These are phyloP conservation scores for Paraplagusia blochii DNA, from an alignment of 2,113 vertebrate species.

Conservation along the genomic window DNA sequence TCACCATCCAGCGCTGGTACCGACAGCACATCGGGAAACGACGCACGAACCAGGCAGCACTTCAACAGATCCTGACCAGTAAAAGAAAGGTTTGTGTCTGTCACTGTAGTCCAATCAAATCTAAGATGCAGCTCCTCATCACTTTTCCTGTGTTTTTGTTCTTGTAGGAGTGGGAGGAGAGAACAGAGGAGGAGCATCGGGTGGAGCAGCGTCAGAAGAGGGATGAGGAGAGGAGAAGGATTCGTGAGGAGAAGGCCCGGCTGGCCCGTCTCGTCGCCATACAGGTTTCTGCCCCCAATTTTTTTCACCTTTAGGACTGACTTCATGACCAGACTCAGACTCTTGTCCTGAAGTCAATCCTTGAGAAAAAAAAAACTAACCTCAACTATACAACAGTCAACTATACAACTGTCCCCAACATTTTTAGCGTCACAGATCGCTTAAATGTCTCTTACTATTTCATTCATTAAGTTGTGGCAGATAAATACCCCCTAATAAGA, in stretches of 20 bases:
- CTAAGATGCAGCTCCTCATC: neutral
- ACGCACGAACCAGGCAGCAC: constrained; percentile 47
- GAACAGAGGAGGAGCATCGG: constrained; percentile 56
- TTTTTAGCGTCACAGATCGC: too few relatives aligned
- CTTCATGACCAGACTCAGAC: too few relatives aligned
- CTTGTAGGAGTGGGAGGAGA: constrained; percentile 79
- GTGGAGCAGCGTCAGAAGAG: constrained; percentile 71
- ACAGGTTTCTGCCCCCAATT: constrained; percentile 68
- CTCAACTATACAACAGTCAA: too few relatives aligned
- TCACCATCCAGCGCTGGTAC: constrained; percentile 95
- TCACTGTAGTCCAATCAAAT: neutral
- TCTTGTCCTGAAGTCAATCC: too few relatives aligned
- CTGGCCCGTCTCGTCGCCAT: constrained; percentile 83
- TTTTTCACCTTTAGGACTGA: neutral
- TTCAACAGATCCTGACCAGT: constrained; percentile 71
- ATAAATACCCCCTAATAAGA: too few relatives aligned
- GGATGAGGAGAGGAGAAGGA: constrained; percentile 78
- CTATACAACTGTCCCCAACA: too few relatives aligned
- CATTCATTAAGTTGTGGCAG: too few relatives aligned
- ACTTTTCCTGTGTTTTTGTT: neutral
- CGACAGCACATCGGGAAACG: constrained; percentile 71
- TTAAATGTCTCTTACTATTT: too few relatives aligned
- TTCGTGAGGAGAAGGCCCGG: constrained; percentile 88
- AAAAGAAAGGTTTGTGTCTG: constrained; percentile 78
- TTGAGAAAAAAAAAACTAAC: too few relatives aligned